Evolutionary conservation across 2,797 vertebrate species (phyloP).

Genomic region (Chelon labrosus): DNA sequence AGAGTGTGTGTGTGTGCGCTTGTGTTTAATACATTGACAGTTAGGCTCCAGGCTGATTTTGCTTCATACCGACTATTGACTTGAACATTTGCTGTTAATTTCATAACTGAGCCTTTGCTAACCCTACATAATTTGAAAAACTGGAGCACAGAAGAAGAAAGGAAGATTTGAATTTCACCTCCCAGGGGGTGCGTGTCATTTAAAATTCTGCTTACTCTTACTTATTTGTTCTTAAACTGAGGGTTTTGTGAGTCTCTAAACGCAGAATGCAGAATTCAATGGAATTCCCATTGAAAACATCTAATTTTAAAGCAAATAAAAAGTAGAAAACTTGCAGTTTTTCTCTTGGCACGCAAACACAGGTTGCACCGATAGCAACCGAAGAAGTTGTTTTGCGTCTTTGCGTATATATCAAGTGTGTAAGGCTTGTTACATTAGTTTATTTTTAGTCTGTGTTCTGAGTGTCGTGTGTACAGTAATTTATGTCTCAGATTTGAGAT

Average conservation of each 20-base stretch:
- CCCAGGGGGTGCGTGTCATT: no score
- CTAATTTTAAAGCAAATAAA: no score
- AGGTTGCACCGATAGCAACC: not conserved
- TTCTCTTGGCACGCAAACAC: not conserved
- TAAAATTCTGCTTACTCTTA: no score
- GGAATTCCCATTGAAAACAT: no score
- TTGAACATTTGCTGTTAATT: no score
- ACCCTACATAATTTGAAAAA: no score
- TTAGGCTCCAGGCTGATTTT: not conserved
- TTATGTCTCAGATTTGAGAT: not conserved
- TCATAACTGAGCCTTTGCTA: no score
- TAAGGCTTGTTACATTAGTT: not conserved
- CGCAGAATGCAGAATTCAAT: no score
- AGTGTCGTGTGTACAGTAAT: conserved; percentile 26
- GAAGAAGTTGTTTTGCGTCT: not conserved
- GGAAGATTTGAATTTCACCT: no score
- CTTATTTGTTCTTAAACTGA: not conserved
- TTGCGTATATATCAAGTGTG: not conserved
- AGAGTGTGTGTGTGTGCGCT: not conserved
- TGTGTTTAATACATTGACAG: not conserved
- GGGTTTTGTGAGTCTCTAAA: not conserved
- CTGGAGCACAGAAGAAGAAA: no score
- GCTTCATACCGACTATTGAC: not conserved
- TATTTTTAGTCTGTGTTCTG: conserved; percentile 41
- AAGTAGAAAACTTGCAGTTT: not conserved